Conservation (phyloP, 2,888 invertebrate genomes). For the Drosophila stalkeri region DNA sequence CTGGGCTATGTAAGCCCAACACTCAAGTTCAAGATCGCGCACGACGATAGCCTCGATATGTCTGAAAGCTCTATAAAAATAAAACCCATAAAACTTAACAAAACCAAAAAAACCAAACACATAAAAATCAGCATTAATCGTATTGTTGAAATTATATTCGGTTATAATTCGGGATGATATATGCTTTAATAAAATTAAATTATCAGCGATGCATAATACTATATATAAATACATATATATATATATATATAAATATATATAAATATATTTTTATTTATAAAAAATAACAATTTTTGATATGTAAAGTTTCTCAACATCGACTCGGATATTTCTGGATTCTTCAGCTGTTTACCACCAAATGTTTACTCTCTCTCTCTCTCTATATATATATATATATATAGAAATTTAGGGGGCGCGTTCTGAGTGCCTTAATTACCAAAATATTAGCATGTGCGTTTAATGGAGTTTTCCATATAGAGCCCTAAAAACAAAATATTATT, state of each 20-base stretch:
- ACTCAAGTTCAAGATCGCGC: slow-evolving; percentile 73
- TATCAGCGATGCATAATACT: slow-evolving; percentile 7
- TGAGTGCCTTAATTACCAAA: slow-evolving; percentile 5
- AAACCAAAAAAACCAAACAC: slow-evolving; percentile 9
- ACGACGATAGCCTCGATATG: neutral
- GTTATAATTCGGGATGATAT: slow-evolving; percentile 66
- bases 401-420: slow-evolving; percentile 35
- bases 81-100: slow-evolving; percentile 10
- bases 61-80: slow-evolving; percentile 19
- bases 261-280: neutral
- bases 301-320: slow-evolving; percentile 1
- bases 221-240: neutral
- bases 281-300: neutral
- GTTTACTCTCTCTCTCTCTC: slow-evolving; percentile 14
- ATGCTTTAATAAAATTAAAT: slow-evolving; percentile 69
- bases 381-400: slow-evolving; percentile 11
- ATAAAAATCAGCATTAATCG: slow-evolving; percentile 24
- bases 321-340: slow-evolving; percentile 5
- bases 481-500: slow-evolving; percentile 17
- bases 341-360: slow-evolving; percentile 20
- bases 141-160: slow-evolving; percentile 31
- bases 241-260: neutral
- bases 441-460: slow-evolving; percentile 35
- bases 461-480: slow-evolving; percentile 17
- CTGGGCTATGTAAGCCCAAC: slow-evolving; percentile 49